Conservation (phyloP, 2,888 invertebrate species). For the Cheilosia grossa region DNA sequence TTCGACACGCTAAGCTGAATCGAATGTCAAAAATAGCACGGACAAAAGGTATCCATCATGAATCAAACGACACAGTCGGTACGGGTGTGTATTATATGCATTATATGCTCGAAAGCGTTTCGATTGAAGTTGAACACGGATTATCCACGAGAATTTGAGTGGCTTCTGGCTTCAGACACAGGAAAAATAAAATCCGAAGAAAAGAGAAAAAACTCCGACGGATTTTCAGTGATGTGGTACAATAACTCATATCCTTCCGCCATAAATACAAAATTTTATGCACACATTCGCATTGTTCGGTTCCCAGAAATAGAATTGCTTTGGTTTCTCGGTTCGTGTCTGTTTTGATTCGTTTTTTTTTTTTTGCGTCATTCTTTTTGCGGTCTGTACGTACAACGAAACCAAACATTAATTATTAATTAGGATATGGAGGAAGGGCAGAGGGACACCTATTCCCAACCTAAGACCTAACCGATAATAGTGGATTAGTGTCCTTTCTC, state of each 20-base stretch:
- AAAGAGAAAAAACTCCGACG: not conserved
- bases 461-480: conserved; percentile 1
- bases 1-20: conserved; percentile 73
- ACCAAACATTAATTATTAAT: conserved; percentile 74
- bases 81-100: conserved; percentile 21
- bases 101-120: conserved; percentile 12
- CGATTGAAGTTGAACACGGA: conserved; percentile 38
- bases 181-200: not conserved
- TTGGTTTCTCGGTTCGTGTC: conserved; percentile 7
- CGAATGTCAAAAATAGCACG: conserved; percentile 52
- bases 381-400: conserved; percentile 52
- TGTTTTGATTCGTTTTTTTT: conserved; percentile 5
- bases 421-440: conserved; percentile 36
- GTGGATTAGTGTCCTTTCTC: conserved; percentile 64
- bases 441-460: conserved; percentile 25
- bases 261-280: conserved; percentile 54
- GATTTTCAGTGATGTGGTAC: conserved; percentile 38
- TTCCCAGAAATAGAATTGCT: conserved; percentile 49
- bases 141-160: conserved; percentile 66
- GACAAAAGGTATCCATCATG: conserved; percentile 43
- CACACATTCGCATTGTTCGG: conserved; percentile 67
- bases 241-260: conserved; percentile 68
- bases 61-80: conserved; percentile 55
- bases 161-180: conserved; percentile 40
- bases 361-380: conserved; percentile 34